Evolutionary conservation across 1,140 invertebrate genomes (phyloP), one percentile per base, ranked within the genome.

Genomic region (Vollenhovia emeryi): DNA sequence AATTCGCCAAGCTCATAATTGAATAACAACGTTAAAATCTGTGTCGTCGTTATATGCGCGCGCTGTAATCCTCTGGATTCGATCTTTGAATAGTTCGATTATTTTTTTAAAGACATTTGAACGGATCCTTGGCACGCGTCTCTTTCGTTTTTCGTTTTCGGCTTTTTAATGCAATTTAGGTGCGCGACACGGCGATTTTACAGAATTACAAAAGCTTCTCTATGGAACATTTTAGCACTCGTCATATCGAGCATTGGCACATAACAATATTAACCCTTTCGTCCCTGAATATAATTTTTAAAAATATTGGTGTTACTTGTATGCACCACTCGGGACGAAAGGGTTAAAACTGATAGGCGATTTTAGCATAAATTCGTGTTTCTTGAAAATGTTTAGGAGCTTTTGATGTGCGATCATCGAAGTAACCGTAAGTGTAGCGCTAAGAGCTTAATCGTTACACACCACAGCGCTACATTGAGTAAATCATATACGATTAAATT

Each of bases 1-100:
- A 79, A 79, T 79, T 79, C 64, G 76, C 33, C 76, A 6, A 3
- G 45, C 30, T 79, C 76, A 79, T 79, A 79, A 79, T 79, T 79
- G 62, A 79, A 79, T 79, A 79, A 79, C 76, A 33, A 79, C 40
- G 62, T 79, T 79, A 79, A 79, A 79, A 45, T 52, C 33, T 21
- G 60, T 55, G 24, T 62, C 40, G 59, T 40, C 57, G 43, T 52
- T 62, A 69, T 48, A 68, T 33, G 52, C 45, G 50, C 45, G 40
- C 30, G n/a, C 36, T 57, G 75, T 69, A 87, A 88, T 87, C 55
- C 24, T 69, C 33, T 71, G 24, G 18, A 64, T 33, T 68, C 43
- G 18, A 24, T 50, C 57, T 24, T 30, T 40, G 4, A 40, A 24
- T 11, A 60, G 69, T 48, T 48, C 33, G n/a, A n/a, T 15, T n/a